Conservation (phyloP, 2,113 vertebrate genomes). For the Centropus bengalensis region DNA sequence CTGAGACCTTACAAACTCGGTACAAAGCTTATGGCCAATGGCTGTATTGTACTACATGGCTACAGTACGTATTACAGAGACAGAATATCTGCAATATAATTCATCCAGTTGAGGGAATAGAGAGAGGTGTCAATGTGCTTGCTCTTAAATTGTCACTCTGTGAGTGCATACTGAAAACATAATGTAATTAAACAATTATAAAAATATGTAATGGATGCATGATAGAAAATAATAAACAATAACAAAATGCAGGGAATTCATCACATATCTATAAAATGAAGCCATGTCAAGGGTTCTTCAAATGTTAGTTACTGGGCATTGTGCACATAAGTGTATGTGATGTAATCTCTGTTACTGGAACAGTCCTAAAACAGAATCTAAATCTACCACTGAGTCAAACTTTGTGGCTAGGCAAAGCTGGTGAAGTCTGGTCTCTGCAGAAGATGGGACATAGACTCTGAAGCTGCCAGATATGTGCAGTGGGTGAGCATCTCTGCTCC, state of each 20-base stretch:
- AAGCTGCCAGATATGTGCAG: not conserved
- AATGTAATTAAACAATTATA: not conserved
- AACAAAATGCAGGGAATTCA: not conserved
- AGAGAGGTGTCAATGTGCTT: not conserved
- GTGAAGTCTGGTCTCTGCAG: not conserved
- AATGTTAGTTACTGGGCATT: not conserved
- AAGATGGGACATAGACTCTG: not conserved
- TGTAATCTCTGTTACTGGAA: not conserved
- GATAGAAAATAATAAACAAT: not conserved
- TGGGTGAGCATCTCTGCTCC: not conserved
- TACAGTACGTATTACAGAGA: not conserved
- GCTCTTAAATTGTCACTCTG: not conserved
- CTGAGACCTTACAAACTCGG: not conserved
- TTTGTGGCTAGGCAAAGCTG: not conserved
- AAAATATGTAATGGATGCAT: not conserved
- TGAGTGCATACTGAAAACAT: not conserved
- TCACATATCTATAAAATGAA: not conserved
- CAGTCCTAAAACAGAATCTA: not conserved
- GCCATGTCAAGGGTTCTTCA: not conserved
- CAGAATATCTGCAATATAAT: not conserved
- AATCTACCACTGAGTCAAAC: not conserved
- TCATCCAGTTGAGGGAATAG: not conserved
- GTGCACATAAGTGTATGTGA: too few species aligned
- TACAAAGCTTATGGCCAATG: not conserved
- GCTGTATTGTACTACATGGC: not conserved